Evolutionary conservation across 2,888 invertebrate genomes (phyloP).

Genomic region (Leptopilina myrica): DNA sequence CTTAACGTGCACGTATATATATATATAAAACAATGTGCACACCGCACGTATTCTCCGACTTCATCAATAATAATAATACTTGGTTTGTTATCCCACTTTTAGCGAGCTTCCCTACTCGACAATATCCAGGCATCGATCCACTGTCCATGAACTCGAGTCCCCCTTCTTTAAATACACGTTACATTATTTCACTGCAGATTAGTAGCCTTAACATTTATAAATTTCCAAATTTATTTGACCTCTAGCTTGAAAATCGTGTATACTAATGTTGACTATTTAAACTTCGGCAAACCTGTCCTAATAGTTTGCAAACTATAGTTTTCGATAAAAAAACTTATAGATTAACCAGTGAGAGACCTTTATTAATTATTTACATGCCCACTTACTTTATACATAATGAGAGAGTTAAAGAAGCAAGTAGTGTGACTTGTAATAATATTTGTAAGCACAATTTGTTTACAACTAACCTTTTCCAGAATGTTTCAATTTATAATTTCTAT

Average conservation of each 20-base stretch:
- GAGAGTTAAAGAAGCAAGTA: too few relatives aligned
- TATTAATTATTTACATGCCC: too few relatives aligned
- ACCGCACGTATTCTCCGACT: constrained; percentile 13
- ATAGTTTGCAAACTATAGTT: too few relatives aligned
- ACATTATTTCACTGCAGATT: constrained; percentile 6
- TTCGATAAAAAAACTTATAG: too few relatives aligned
- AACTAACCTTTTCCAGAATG: too few relatives aligned
- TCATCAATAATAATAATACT: constrained; percentile 9
- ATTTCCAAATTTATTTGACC: constrained; percentile 33
- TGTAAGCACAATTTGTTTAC: too few relatives aligned
- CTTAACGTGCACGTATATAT: constrained; percentile 9
- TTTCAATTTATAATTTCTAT: too few relatives aligned
- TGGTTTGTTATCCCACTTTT: constrained; percentile 37
- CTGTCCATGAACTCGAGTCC: constrained; percentile 56
- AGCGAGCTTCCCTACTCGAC: constrained; percentile 39
- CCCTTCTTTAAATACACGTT: constrained; percentile 22
- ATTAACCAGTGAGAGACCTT: too few relatives aligned
- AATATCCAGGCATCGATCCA: constrained; percentile 65
- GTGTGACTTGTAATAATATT: too few relatives aligned
- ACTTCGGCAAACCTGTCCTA: too few relatives aligned
- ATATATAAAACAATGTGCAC: background rate
- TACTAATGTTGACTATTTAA: too few relatives aligned
- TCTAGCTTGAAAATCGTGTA: background rate
- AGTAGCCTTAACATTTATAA: constrained; percentile 44
- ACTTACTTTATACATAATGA: too few relatives aligned